Evolutionary conservation across 2,888 invertebrate genomes (phyloP).

Genomic region (Drosophila monieri): DNA sequence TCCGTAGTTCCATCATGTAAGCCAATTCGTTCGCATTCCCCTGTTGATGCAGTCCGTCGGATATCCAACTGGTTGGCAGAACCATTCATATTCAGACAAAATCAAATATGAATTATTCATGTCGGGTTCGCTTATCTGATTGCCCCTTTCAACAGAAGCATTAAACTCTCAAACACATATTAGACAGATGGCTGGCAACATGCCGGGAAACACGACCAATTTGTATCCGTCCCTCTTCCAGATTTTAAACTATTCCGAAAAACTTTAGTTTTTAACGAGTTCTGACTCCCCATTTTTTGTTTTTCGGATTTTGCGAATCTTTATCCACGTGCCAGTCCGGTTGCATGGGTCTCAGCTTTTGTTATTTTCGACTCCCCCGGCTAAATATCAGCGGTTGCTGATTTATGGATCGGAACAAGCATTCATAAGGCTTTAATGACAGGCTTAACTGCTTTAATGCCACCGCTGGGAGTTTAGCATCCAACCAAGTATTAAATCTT

Average conservation of each 20-base stretch:
- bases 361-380: background rate
- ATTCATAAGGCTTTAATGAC: slow-evolving; percentile 37
- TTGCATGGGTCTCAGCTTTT: slow-evolving; percentile 10
- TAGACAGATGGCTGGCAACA: slow-evolving; percentile 17
- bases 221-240: slow-evolving; percentile 16
- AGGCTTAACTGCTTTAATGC: slow-evolving; percentile 36
- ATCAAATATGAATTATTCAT: slow-evolving; percentile 55
- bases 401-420: slow-evolving; percentile 43
- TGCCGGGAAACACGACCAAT: slow-evolving; percentile 6
- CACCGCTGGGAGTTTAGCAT: slow-evolving; percentile 35
- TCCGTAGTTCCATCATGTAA: slow-evolving; percentile 9
- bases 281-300: background rate
- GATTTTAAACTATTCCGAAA: slow-evolving; percentile 26
- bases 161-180: slow-evolving; percentile 15
- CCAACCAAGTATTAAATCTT: slow-evolving; percentile 32
- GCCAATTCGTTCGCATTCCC: slow-evolving; percentile 1
- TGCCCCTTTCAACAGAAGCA: slow-evolving; percentile 32
- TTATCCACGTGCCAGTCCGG: slow-evolving; percentile 42
- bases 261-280: slow-evolving; percentile 8
- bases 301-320: background rate
- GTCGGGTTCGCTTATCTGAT: slow-evolving; percentile 18
- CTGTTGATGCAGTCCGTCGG: slow-evolving; percentile 3
- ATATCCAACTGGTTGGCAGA: slow-evolving; percentile 6
- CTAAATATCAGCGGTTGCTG: slow-evolving; percentile 20
- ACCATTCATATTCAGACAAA: slow-evolving; percentile 12